These are phyloP conservation scores for Chironomus tepperi DNA, from an alignment of 1,140 invertebrate species.

Conservation along the genomic window DNA sequence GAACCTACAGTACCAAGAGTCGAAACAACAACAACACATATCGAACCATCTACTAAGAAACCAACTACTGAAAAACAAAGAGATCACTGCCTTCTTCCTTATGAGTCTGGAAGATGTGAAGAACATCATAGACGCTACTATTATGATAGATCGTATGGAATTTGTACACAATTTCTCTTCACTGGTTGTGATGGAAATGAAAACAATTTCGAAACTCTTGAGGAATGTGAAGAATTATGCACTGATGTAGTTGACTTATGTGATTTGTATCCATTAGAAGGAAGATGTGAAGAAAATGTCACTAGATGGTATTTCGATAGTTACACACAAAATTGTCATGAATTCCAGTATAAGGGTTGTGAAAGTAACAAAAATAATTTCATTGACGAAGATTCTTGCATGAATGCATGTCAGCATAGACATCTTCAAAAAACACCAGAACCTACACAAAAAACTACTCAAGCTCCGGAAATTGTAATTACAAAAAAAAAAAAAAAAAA, in stretches of 20 bases:
- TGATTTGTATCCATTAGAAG: conserved; percentile 53
- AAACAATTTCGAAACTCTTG: conserved; percentile 69
- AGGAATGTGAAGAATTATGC: conserved; percentile 73
- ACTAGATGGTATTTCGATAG: conserved; percentile 67
- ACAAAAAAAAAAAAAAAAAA: too few species aligned
- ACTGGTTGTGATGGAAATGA: conserved; percentile 77
- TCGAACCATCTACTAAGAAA: not conserved
- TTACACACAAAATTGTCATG: conserved; percentile 51
- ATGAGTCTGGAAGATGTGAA: conserved; percentile 61
- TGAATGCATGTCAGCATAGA: conserved; percentile 54
- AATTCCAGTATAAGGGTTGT: conserved; percentile 60
- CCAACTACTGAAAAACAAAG: conserved; percentile 25
- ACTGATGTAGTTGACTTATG: conserved; percentile 61
- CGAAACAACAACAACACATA: conserved; percentile 26
- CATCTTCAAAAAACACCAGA: conserved; percentile 31
- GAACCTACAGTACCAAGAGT: conserved; percentile 28
- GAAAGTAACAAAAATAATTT: conserved; percentile 78
- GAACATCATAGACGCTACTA: conserved; percentile 55
- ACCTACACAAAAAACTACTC: conserved; percentile 33
- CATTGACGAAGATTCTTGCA: conserved; percentile 72
- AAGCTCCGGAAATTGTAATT: conserved; percentile 54
- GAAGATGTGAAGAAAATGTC: conserved; percentile 46
- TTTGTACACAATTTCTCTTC: conserved; percentile 75
- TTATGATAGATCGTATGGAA: conserved; percentile 66
- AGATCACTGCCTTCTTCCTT: conserved; percentile 51